Evolutionary conservation across 2,797 vertebrate genomes (phyloP).

Genomic region (Spondyliosoma cantharus): DNA sequence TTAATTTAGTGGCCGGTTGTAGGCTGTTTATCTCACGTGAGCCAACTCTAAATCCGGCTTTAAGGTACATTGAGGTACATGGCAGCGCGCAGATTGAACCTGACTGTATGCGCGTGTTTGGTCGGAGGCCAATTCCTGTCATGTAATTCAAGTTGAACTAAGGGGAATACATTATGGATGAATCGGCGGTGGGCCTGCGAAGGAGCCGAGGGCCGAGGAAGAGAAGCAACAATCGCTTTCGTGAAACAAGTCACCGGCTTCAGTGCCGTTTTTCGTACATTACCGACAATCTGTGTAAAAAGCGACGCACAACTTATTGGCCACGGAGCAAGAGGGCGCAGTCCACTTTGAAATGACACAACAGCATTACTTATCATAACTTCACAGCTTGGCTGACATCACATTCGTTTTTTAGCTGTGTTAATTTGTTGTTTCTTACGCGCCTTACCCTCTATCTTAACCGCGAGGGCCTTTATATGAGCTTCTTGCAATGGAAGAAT

Average conservation of each 20-base stretch:
- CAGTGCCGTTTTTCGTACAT: not conserved
- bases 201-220: slow-evolving; percentile 24
- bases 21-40: slow-evolving; percentile 66
- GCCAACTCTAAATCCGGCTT: slow-evolving; percentile 70
- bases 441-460: no score
- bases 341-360: no score
- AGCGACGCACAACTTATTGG: no score
- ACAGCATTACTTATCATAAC: no score
- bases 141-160: slow-evolving; percentile 49
- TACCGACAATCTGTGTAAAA: no score
- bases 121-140: slow-evolving; percentile 30
- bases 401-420: no score
- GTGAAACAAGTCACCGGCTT: slow-evolving; percentile 16
- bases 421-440: no score
- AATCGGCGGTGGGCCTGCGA: slow-evolving; percentile 43
- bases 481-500: no score
- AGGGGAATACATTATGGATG: slow-evolving; percentile 52
- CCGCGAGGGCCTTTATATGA: no score
- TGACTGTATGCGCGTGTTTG: slow-evolving; percentile 10
- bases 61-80: slow-evolving; percentile 53
- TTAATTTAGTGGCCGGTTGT: slow-evolving; percentile 62
- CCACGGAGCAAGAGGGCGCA: no score
- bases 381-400: no score
- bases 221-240: not conserved
- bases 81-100: slow-evolving; percentile 43